Percentiles rank a stretch among this genome's conserved stretches.
Conservation (phyloP, 2,797 vertebrate species). For the Ambastaia sidthimunki region DNA sequence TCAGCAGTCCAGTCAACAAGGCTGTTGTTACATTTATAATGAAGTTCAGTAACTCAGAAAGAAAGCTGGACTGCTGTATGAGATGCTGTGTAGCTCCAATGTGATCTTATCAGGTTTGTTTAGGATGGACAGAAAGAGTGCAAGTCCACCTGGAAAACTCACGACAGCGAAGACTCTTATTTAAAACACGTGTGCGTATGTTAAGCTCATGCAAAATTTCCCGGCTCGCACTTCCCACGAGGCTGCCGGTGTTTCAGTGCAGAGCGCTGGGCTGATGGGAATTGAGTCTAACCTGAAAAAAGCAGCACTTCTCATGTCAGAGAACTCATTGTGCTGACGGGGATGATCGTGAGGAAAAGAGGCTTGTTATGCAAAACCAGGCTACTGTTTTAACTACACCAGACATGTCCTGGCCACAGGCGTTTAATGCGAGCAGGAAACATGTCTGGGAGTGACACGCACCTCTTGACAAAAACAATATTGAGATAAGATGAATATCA, state of each 20-base stretch:
- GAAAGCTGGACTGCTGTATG: constrained; percentile 31
- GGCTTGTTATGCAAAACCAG: constrained; percentile 44
- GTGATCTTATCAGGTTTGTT: constrained; percentile 60
- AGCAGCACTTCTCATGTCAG: constrained; percentile 54
- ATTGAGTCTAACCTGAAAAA: constrained; percentile 60
- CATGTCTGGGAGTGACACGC: constrained; percentile 20
- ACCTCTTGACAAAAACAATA: constrained; percentile 13
- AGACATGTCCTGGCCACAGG: constrained; percentile 27
- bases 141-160: constrained; percentile 60
- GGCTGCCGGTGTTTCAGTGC: constrained; percentile 55
- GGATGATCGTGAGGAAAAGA: constrained; percentile 35
- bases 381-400: constrained; percentile 26
- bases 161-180: constrained; percentile 58
- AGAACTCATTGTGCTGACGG: constrained; percentile 49
- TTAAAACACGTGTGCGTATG: constrained; percentile 51
- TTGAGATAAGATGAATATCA: not conserved
- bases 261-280: constrained; percentile 54
- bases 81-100: constrained; percentile 46
- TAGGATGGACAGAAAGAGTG: constrained; percentile 55
- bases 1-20: not conserved
- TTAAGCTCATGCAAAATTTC: constrained; percentile 63
- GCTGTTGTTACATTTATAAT: not conserved
- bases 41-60: not conserved
- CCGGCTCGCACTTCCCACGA: constrained; percentile 56
- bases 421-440: not conserved